Evolutionary conservation across 2,113 vertebrate genomes (phyloP), one percentile per base, ranked within the genome.

Genomic region (Chaetodon auriga): DNA sequence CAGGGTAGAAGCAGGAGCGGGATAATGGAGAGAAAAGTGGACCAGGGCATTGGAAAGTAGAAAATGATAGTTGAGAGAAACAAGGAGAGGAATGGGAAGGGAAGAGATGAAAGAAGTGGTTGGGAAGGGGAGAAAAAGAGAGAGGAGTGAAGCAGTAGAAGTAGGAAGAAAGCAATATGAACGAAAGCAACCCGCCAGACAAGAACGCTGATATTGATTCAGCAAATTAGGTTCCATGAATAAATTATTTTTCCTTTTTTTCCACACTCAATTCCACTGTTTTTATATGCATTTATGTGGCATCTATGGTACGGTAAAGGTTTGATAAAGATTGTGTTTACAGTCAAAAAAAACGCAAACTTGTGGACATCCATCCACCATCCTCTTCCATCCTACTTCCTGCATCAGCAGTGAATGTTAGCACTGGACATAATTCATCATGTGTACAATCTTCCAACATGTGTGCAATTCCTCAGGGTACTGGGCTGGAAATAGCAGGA

Each of bases 21-120:
- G 63, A 81, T 68, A 66, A 83, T 68, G n/a, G 46, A 76, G 53
- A 62, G 60, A 46, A 78, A 81, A 78, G 41, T 38, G 62, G 54
- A 83, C 21, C 10, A 43, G 62, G 72, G 75, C 82, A 41, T 51
- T 69, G 46, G 25, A 51, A 45, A 68, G 38, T 7, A 65, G 38
- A 60, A 61, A 55, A 54, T 18, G 15, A 51, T 45, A 41, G 21
- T 68, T 38, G 13, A 48, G 53, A 60, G 25, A 30, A 76, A 46
- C 0, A 1, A n/a, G 5, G 12, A 48, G 15, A 14, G 35, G 43
- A 78, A n/a, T 46, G n/a, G 41, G 18, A 25, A 63, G 38, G 8
- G 35, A 68, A 58, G 38, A 76, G 36, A 63, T 72, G 21, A 87
- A 77, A 65, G 72, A 73, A 15, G 15, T 8, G 3, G 10, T 1